Percentiles rank a stretch among this genome's conserved stretches.
Conservation (phyloP, 1,140 invertebrate genomes). For the Oscheius sp. region DNA sequence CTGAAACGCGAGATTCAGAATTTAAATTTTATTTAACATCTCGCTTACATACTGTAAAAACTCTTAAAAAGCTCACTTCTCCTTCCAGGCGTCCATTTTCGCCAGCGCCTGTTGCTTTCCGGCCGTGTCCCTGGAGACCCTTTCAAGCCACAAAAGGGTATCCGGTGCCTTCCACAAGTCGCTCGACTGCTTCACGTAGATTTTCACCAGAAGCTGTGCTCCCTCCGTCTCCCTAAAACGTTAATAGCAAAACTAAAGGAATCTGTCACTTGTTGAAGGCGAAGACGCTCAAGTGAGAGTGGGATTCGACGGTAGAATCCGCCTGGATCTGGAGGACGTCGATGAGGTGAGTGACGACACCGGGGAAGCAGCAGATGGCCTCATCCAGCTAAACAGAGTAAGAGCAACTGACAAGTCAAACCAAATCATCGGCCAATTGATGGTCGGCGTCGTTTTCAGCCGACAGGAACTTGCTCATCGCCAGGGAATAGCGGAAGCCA, state of each 20-base stretch:
- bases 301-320: slow-evolving; percentile 21
- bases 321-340: slow-evolving; percentile 33
- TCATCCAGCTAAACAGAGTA: not conserved
- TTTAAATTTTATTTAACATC: no score
- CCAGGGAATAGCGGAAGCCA: slow-evolving; percentile 25
- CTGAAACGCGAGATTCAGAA: no score
- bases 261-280: slow-evolving; percentile 2
- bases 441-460: slow-evolving; percentile 16
- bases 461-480: slow-evolving; percentile 8
- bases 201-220: slow-evolving; percentile 11
- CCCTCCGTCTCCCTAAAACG: slow-evolving; percentile 12
- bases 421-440: not conserved
- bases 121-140: slow-evolving; percentile 2
- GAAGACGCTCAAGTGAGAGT: slow-evolving; percentile 7
- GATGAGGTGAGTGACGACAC: slow-evolving; percentile 19
- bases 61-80: slow-evolving; percentile 15
- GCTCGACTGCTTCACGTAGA: slow-evolving; percentile 20
- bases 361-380: slow-evolving; percentile 24
- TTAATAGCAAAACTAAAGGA: not conserved
- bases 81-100: slow-evolving; percentile 13
- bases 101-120: not conserved
- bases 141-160: slow-evolving; percentile 13
- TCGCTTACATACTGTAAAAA: slow-evolving; percentile 13
- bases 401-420: not conserved
- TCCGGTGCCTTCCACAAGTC: slow-evolving; percentile 33